phyloP scores from a whole-genome alignment of 1,140 invertebrate species.

The Drosophila pseudoobscura region DNA sequence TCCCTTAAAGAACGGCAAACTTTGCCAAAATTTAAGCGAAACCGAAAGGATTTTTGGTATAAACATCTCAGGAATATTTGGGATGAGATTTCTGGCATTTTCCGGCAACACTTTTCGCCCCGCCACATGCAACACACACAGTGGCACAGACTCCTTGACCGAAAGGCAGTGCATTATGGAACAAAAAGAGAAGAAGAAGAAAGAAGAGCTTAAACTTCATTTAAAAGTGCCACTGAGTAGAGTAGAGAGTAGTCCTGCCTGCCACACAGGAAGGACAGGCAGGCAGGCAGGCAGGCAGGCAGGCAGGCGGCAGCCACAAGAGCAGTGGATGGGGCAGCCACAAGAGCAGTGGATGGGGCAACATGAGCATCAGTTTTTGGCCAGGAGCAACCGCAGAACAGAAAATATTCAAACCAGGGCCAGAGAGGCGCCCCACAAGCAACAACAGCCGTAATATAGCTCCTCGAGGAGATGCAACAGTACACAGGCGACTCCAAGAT shows the following conservation, averaged over 20 bases:
- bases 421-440: too few relatives aligned
- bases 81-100: conserved; percentile 22
- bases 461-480: too few relatives aligned
- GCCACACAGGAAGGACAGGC: not conserved
- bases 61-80: not conserved
- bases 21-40: not conserved
- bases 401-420: too few relatives aligned
- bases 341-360: not conserved
- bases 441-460: too few relatives aligned
- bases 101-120: conserved; percentile 23
- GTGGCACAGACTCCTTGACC: conserved; percentile 39
- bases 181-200: conserved; percentile 5
- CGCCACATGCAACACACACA: conserved; percentile 1
- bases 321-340: conserved; percentile 9
- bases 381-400: too few relatives aligned
- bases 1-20: not conserved
- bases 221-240: conserved; percentile 61
- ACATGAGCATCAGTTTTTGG: too few relatives aligned
- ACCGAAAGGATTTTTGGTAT: conserved; percentile 4
- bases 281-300: not conserved
- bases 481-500: too few relatives aligned
- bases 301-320: not conserved
- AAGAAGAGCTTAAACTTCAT: conserved; percentile 62
- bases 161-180: conserved; percentile 57
- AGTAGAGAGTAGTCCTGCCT: not conserved